A percentile compares a stretch with the other conserved stretches of the same genome.
Evolutionary conservation across 2,797 vertebrate genomes (phyloP).

Genomic region (Melanotaenia parkinsoni): DNA sequence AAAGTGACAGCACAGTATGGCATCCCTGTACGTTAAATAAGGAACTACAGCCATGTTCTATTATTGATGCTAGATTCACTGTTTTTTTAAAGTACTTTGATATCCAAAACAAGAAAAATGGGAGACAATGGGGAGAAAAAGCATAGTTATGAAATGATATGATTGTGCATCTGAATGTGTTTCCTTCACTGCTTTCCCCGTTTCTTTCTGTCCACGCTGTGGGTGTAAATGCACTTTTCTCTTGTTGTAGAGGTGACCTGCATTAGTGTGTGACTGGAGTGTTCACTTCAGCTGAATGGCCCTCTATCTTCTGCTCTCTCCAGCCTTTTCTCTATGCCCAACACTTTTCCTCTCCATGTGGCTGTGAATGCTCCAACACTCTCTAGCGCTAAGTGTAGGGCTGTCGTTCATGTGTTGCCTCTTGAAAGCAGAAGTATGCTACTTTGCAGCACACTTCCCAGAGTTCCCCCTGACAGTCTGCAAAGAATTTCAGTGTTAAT

Average conservation of each 20-base stretch:
- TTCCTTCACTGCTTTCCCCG: slow-evolving; percentile 25
- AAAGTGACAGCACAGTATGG: slow-evolving; percentile 77
- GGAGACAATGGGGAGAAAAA: slow-evolving; percentile 40
- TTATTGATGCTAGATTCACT: slow-evolving; percentile 80
- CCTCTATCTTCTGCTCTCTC: slow-evolving; percentile 50
- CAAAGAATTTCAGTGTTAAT: slow-evolving; percentile 68
- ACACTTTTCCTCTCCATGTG: slow-evolving; percentile 58
- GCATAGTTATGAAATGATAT: slow-evolving; percentile 37
- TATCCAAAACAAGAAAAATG: slow-evolving; percentile 32
- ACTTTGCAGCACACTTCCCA: slow-evolving; percentile 60
- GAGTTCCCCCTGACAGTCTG: slow-evolving; percentile 39
- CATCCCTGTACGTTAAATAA: slow-evolving; percentile 75
- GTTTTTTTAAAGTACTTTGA: slow-evolving; percentile 71
- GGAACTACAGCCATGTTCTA: slow-evolving; percentile 69
- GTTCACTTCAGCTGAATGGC: slow-evolving; percentile 73
- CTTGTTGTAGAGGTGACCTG: slow-evolving; percentile 69
- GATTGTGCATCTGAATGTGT: slow-evolving; percentile 59
- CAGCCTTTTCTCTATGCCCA: slow-evolving; percentile 47
- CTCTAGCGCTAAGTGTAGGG: slow-evolving; percentile 59
- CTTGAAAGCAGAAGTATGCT: slow-evolving; percentile 61
- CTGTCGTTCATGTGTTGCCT: slow-evolving; percentile 64
- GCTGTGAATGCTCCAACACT: slow-evolving; percentile 70
- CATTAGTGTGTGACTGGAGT: slow-evolving; percentile 65
- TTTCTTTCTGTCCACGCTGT: slow-evolving; percentile 38
- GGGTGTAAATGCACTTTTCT: slow-evolving; percentile 58